These are phyloP conservation scores for Brenthis ino DNA, from an alignment of 2,888 invertebrate species.

Conservation along the genomic window DNA sequence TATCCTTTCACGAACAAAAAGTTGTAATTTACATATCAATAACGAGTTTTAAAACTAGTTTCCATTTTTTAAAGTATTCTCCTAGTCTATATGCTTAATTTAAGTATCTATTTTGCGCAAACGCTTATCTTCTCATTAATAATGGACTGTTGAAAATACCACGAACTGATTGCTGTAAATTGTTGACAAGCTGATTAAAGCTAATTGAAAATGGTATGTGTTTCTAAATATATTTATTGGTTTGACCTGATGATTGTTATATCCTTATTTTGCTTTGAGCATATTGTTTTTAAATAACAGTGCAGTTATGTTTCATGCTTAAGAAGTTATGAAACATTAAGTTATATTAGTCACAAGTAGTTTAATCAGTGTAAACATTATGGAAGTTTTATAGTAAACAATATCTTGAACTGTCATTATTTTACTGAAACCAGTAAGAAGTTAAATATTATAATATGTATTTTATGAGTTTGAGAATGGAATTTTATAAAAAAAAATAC, in stretches of 20 bases:
- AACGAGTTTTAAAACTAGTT: conserved; percentile 28
- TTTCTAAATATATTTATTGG: conserved; percentile 20
- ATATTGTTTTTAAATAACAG: neutral
- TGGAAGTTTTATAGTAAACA: too few relatives aligned
- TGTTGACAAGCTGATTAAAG: conserved; percentile 28
- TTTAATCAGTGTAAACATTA: too few relatives aligned
- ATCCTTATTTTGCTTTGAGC: neutral
- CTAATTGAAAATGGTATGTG: conserved; percentile 31
- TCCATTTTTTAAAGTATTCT: conserved; percentile 12
- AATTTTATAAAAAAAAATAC: too few relatives aligned
- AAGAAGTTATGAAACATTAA: too few relatives aligned
- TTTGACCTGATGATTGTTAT: conserved; percentile 8
- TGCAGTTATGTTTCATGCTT: too few relatives aligned
- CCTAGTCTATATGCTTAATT: conserved; percentile 2
- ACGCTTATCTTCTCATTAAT: neutral
- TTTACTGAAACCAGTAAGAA: too few relatives aligned
- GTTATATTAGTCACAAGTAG: too few relatives aligned
- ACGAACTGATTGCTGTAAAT: conserved; percentile 7
- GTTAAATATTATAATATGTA: too few relatives aligned
- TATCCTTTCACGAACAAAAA: conserved; percentile 33
- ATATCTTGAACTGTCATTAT: too few relatives aligned
- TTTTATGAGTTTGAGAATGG: too few relatives aligned
- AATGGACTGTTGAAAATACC: conserved; percentile 1
- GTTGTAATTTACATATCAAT: conserved; percentile 31
- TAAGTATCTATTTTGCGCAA: neutral